A percentile compares a stretch with the other conserved stretches of the same genome.
These are phyloP conservation scores for Spatulosminthurus flaviceps DNA, from an alignment of 2,888 invertebrate genomes.

Conservation along the genomic window DNA sequence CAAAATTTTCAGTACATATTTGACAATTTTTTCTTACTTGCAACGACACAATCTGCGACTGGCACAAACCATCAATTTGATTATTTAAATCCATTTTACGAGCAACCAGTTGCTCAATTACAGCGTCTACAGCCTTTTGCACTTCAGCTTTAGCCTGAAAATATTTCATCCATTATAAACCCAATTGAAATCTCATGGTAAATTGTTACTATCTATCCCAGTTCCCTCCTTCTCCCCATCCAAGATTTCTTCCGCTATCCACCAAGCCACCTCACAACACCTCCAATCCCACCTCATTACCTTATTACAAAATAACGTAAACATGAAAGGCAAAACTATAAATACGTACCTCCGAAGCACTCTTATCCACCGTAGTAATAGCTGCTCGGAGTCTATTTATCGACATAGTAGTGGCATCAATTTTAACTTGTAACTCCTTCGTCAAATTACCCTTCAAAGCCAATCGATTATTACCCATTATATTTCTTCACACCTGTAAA, in stretches of 20 bases:
- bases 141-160: conserved; percentile 57
- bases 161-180: background rate
- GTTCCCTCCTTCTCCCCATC: no score
- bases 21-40: conserved; percentile 48
- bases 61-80: conserved; percentile 55
- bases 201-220: no score
- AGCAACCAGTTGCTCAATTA: conserved; percentile 49
- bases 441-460: conserved; percentile 53
- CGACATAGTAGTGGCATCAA: conserved; percentile 47
- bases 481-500: conserved; percentile 15
- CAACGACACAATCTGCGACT: conserved; percentile 50
- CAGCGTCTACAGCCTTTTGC: conserved; percentile 47
- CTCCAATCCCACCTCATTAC: no score
- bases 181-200: no score
- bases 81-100: conserved; percentile 53
- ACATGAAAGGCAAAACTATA: background rate
- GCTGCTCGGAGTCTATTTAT: conserved; percentile 44
- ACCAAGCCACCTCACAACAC: no score
- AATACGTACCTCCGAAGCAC: conserved; percentile 40
- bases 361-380: conserved; percentile 43
- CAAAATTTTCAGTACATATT: background rate
- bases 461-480: conserved; percentile 59
- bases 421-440: conserved; percentile 52
- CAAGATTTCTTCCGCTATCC: no score
- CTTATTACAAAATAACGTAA: background rate